Evolutionary conservation across 2,797 vertebrate genomes (phyloP).

Genomic region (Mustela erminea): DNA sequence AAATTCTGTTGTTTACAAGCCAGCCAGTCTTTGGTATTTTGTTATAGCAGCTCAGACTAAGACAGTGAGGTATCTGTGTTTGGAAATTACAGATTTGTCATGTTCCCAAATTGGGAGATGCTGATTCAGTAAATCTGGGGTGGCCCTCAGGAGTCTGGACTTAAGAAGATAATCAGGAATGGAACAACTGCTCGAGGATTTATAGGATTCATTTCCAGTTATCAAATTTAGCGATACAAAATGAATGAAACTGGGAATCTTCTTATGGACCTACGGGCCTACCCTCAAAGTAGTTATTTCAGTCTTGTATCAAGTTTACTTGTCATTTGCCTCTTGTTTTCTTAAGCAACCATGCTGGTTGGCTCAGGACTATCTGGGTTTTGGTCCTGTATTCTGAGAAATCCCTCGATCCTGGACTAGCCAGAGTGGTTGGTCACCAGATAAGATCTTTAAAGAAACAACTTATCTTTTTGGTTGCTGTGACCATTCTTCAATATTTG

Average conservation of each 20-base stretch:
- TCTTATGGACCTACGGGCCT: too few species aligned
- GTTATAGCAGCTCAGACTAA: neutral
- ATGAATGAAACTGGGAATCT: neutral
- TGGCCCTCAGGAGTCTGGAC: neutral
- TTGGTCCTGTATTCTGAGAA: neutral
- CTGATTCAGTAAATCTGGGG: neutral
- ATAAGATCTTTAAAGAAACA: neutral
- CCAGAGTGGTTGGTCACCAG: neutral
- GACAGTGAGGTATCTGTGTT: neutral
- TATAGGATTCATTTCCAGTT: neutral
- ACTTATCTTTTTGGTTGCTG: neutral
- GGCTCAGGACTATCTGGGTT: neutral
- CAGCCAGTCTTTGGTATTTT: neutral
- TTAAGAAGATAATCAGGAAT: neutral
- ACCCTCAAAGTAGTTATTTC: neutral
- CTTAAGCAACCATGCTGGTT: neutral
- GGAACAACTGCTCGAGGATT: neutral
- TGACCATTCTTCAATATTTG: neutral
- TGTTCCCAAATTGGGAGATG: neutral
- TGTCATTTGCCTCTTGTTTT: neutral
- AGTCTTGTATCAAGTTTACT: neutral
- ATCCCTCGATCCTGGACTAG: neutral
- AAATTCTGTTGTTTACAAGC: neutral
- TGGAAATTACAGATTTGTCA: conserved; percentile 3
- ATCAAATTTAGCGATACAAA: neutral